Evolutionary conservation across 2,113 vertebrate species (phyloP).

Genomic region (Forbesichthys papilliferus): DNA sequence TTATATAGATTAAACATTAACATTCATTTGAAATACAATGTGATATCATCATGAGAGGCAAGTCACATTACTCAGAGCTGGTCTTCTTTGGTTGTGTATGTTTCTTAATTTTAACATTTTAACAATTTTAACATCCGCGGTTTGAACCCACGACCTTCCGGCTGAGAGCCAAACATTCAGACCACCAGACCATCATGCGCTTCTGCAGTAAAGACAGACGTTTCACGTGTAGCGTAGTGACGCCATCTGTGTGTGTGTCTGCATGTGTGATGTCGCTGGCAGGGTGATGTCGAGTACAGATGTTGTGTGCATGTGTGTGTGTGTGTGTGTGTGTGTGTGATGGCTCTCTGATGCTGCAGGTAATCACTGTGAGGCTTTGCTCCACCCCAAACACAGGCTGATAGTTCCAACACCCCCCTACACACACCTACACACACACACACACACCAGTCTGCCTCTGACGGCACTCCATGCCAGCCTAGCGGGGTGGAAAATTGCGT

Average conservation of each 20-base stretch:
- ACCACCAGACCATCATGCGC: background rate
- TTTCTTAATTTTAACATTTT: no score
- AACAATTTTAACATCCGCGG: no score
- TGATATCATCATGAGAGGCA: no score
- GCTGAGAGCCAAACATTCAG: no score
- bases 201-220: background rate
- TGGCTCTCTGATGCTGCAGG: constrained; percentile 30
- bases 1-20: background rate
- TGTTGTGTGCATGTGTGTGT: background rate
- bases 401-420: background rate
- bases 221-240: no score
- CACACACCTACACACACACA: constrained; percentile 10
- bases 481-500: constrained; percentile 95
- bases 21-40: background rate
- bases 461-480: constrained; percentile 82
- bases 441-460: constrained; percentile 77
- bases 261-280: background rate
- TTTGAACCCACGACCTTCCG: no score
- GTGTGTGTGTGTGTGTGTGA: background rate
- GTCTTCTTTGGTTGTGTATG: no score
- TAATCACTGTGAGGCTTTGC: constrained; percentile 59
- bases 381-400: background rate
- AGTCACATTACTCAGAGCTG: no score
- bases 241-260: background rate
- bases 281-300: background rate